Evolutionary conservation across 2,888 invertebrate species (phyloP).

Genomic region (Epirrhoe alternata): DNA sequence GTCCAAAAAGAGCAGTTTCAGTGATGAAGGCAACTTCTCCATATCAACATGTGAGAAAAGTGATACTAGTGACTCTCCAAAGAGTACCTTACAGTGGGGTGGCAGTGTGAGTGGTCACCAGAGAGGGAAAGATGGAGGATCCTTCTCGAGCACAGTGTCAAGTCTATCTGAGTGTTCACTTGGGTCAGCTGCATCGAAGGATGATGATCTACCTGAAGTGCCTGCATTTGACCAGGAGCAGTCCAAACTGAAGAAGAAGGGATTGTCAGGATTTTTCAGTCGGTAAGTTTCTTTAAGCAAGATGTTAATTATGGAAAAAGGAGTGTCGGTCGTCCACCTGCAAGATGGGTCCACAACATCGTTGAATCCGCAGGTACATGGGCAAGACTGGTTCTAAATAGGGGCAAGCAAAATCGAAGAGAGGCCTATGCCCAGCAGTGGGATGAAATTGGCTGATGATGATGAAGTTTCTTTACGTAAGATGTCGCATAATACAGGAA

Average conservation of each 20-base stretch:
- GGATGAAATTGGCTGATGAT: too few relatives aligned
- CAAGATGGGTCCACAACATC: too few relatives aligned
- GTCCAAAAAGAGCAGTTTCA: slow-evolving; percentile 81
- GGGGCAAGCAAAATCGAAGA: too few relatives aligned
- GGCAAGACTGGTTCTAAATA: too few relatives aligned
- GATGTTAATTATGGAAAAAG: too few relatives aligned
- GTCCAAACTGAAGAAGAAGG: slow-evolving; percentile 85
- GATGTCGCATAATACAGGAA: slow-evolving; percentile 43
- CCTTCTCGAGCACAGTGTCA: slow-evolving; percentile 89
- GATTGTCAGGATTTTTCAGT: slow-evolving; percentile 86
- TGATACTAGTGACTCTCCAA: slow-evolving; percentile 82
- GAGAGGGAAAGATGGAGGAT: slow-evolving; percentile 85
- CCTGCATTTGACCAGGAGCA: slow-evolving; percentile 63
- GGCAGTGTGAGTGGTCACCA: slow-evolving; percentile 80
- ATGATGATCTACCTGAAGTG: slow-evolving; percentile 71
- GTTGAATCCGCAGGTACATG: too few relatives aligned
- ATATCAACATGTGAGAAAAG: slow-evolving; percentile 82
- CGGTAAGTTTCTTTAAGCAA: slow-evolving; percentile 82
- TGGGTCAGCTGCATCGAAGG: slow-evolving; percentile 84
- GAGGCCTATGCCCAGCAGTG: too few relatives aligned
- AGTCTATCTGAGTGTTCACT: slow-evolving; percentile 89
- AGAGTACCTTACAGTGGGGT: slow-evolving; percentile 80
- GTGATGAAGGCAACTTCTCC: slow-evolving; percentile 81
- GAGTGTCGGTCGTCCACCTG: too few relatives aligned
- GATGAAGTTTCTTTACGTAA: slow-evolving; percentile 50